Base-by-base conservation (phyloP, 2,113 vertebrate genomes). In the Orthochromis malagaraziensis region DNA sequence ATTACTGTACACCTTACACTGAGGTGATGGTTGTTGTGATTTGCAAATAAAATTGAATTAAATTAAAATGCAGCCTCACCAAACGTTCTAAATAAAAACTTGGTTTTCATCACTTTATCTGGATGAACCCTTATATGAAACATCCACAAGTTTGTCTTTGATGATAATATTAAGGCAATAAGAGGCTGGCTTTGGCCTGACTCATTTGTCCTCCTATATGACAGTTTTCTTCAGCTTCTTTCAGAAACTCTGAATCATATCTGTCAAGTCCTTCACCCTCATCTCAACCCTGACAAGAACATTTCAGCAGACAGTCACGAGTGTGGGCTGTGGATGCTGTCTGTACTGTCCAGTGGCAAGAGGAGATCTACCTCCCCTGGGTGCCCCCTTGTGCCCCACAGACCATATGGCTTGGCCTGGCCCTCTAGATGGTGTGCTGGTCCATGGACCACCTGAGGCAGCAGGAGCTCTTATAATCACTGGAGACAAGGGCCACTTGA, bases 401-500 rank as follows among this genome's bases (percentile, higher is more conserved):
- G 92, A 95, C 95, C 96, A 97, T 97, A 96, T 97, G 96, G 95
- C 90, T 89, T 49, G 63, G 91, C 93, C 91, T 68, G 89, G 92
- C 88, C 86, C 84, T 93, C 89, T 87, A 86, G 93, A 92, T 88
- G 93, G 87, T 45, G 87, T 93, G 91, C 93, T 92, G 88, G 88
- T 93, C 94, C 79, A 47, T 19, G 82, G 94, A 94, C 95, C 95
- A 96, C 95, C 95, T 96, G 94, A 96, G 95, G 96, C 95, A 94
- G 91, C 91, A 88, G 91, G 88, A 94, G 92, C 92, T 94, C 94
- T 93, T 90, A 93, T 95, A 96, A 96, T 96, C 96, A 96, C 84
- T 94, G 92, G 90, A 96, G 95, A 96, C 94, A 95, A 96, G 95
- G 88, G 95, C 94, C 95, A 96, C 96, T 96, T 95, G 95, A 96